Base-by-base conservation (phyloP, 2,888 invertebrate genomes). In the Alloscopus bannaensis region DNA sequence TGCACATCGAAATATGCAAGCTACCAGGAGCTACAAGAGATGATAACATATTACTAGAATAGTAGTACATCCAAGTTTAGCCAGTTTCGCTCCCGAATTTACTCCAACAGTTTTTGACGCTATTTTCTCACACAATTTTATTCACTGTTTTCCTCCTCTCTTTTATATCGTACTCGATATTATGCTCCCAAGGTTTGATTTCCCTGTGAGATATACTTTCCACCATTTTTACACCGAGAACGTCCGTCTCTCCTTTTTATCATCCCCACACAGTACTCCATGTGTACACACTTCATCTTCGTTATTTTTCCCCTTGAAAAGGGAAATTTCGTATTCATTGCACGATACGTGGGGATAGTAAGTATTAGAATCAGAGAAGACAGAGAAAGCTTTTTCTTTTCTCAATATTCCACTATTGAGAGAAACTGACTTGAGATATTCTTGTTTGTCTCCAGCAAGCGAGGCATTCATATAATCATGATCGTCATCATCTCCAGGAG, bases 291-390 rank as follows among this genome's bases (percentile, higher is more conserved):
- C 6, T 24, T 18, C n/a, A n/a, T 55, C 22, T 31, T 42, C 55
- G 64, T 59, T 66, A 75, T 75, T 75, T 75, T 31, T 40, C 59
- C 60, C 73, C 47, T 22, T 28, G 22, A 29, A 26, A 66, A 62
- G 45, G 47, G 60, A 73, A 68, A 62, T 76, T 77, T 69, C 47
- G 77, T 77, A 77, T 77, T 77, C 77, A 70, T 70, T 42, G 69
- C 77, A 77, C 70, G 77, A 36, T 64, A 77, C 77, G 55, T 24
- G 42, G 70, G 75, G 77, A 76, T 62, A 69, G 40, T 42, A 36
- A 68, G 68, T 40, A 68, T 66, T 68, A 70, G 66, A 77, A 70
- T 59, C 68, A 59, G 45, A 65, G 29, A 28, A 24, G n/a, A 31
- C 26, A 75, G 66, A 26, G 16, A 57, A 31, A 45, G 31, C 47